Conservation (phyloP, 2,888 invertebrate species). For the Rhingia rostrata region DNA sequence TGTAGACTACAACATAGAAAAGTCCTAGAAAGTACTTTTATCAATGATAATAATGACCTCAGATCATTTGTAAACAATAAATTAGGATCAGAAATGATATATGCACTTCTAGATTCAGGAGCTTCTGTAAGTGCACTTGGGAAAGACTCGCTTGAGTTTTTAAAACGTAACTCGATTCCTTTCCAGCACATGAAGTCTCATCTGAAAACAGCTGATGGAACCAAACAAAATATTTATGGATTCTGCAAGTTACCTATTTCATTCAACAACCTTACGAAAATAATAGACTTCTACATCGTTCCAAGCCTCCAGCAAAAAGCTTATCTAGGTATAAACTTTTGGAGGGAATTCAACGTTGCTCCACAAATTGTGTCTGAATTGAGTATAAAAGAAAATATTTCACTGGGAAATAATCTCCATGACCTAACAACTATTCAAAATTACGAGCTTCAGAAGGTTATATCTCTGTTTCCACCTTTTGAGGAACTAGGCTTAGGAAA, state of each 20-base stretch:
- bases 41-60: background rate
- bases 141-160: background rate
- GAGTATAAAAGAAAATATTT: background rate
- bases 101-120: background rate
- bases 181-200: background rate
- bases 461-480: background rate
- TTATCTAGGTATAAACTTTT: conserved; percentile 3
- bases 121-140: background rate
- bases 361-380: conserved; percentile 13
- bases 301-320: conserved; percentile 2
- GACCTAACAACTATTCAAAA: background rate
- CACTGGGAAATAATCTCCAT: background rate
- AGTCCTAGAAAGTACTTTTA: background rate
- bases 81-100: background rate
- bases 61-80: background rate
- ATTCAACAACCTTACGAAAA: background rate
- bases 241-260: background rate
- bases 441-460: background rate
- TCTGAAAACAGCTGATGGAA: background rate
- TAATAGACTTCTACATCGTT: background rate
- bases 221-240: background rate
- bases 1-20: background rate
- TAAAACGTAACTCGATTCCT: background rate
- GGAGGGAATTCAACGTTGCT: conserved; percentile 1
- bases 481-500: background rate